These are phyloP conservation scores for Pelodiscus sinensis DNA, from an alignment of 2,113 vertebrate species.

Conservation along the genomic window DNA sequence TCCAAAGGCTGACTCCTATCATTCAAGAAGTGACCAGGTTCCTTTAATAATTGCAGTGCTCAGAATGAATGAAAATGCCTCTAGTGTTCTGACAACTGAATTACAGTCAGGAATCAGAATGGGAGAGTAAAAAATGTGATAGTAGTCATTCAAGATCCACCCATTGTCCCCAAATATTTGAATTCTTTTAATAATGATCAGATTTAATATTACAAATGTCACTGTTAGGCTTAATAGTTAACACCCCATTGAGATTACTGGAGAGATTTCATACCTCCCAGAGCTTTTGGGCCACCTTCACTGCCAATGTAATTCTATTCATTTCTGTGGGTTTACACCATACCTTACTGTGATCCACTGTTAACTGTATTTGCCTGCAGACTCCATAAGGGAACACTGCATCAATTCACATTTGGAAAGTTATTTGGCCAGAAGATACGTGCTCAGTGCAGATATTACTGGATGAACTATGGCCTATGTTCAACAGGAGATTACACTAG, in stretches of 20 bases:
- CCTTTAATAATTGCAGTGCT: neutral
- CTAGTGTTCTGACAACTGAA: neutral
- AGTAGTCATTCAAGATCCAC: neutral
- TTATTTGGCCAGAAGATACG: neutral
- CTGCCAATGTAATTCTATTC: neutral
- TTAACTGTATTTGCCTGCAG: neutral
- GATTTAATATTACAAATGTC: neutral
- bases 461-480: neutral
- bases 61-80: neutral
- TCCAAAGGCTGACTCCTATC: neutral
- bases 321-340: neutral
- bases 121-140: neutral
- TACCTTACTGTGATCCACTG: neutral
- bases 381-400: neutral
- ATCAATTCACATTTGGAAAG: neutral
- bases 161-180: neutral
- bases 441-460: neutral
- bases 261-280: neutral
- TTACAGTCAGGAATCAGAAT: neutral
- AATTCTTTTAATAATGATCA: neutral
- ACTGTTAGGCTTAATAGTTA: neutral
- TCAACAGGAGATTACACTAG: neutral
- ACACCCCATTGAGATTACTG: neutral
- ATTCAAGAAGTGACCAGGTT: neutral
- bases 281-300: neutral